These are phyloP conservation scores for Bryconaethiops microstoma DNA, from an alignment of 2,797 vertebrate genomes.

Conservation along the genomic window DNA sequence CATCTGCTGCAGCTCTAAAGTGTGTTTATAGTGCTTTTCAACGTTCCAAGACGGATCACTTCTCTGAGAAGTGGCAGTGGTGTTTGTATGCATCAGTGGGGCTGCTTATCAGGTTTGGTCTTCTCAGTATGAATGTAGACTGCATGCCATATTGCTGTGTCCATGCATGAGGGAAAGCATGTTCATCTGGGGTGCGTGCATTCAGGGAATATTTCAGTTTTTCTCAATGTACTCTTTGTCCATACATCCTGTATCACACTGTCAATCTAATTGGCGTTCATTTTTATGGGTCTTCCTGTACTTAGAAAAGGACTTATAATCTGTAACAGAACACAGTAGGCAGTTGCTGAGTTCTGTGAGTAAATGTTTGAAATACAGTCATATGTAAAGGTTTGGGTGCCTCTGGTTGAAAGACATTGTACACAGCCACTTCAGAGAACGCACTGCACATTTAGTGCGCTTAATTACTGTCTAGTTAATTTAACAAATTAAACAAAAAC, in stretches of 20 bases:
- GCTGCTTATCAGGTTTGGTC: neutral
- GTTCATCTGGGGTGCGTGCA: neutral
- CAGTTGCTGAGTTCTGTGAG: neutral
- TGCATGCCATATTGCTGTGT: constrained; percentile 29
- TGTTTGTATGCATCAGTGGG: neutral
- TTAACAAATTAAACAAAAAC: too few relatives aligned
- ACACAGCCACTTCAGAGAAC: too few relatives aligned
- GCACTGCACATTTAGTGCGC: too few relatives aligned
- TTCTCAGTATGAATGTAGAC: constrained; percentile 33
- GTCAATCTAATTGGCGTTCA: neutral
- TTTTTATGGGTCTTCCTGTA: neutral
- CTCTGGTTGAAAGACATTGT: too few relatives aligned
- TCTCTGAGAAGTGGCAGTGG: constrained; percentile 24
- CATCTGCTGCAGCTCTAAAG: constrained; percentile 2
- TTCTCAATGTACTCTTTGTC: neutral
- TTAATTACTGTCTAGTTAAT: too few relatives aligned
- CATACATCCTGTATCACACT: neutral
- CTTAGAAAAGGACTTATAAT: neutral
- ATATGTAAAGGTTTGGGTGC: too few relatives aligned
- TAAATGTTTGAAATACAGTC: neutral
- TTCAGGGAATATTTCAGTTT: neutral
- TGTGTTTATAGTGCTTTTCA: constrained; percentile 1
- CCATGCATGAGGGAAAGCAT: constrained; percentile 4
- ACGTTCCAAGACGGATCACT: constrained; percentile 7
- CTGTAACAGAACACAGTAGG: neutral